Evolutionary conservation across 2,113 vertebrate genomes (phyloP).

Genomic region (Kryptolebias marmoratus): DNA sequence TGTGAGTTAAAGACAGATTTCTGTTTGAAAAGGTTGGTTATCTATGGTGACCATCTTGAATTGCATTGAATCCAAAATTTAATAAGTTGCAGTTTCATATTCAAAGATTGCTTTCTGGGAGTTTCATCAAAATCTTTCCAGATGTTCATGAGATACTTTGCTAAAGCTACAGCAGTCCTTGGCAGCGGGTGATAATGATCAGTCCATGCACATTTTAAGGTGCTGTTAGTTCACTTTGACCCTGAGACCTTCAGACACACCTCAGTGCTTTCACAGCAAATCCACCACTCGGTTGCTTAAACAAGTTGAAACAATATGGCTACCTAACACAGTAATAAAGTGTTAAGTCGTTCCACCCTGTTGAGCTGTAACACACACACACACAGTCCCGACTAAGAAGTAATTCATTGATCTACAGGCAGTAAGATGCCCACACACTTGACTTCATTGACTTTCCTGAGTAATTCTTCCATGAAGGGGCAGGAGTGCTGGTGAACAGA

Average conservation of each 20-base stretch:
- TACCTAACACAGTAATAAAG: slow-evolving; percentile 26
- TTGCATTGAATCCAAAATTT: too few relatives aligned
- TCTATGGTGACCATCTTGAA: too few relatives aligned
- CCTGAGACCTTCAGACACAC: slow-evolving; percentile 14
- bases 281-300: slow-evolving; percentile 19
- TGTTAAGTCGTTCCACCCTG: slow-evolving; percentile 19
- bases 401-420: slow-evolving; percentile 38
- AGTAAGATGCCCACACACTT: slow-evolving; percentile 28
- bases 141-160: too few relatives aligned
- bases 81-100: too few relatives aligned
- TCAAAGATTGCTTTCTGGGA: too few relatives aligned
- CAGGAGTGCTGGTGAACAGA: background rate
- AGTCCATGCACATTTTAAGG: slow-evolving; percentile 1
- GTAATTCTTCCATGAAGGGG: background rate
- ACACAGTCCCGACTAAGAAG: background rate
- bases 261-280: slow-evolving; percentile 9
- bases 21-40: too few relatives aligned
- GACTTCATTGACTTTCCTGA: slow-evolving; percentile 25
- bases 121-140: too few relatives aligned
- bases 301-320: slow-evolving; percentile 17
- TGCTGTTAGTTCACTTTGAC: slow-evolving; percentile 18
- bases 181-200: too few relatives aligned
- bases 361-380: slow-evolving; percentile 16
- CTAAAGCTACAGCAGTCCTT: too few relatives aligned
- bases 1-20: too few relatives aligned